A percentile compares a stretch with the other conserved stretches of the same genome.
Evolutionary conservation across 2,888 invertebrate species (phyloP).

Genomic region (Chrysodeixis includens): DNA sequence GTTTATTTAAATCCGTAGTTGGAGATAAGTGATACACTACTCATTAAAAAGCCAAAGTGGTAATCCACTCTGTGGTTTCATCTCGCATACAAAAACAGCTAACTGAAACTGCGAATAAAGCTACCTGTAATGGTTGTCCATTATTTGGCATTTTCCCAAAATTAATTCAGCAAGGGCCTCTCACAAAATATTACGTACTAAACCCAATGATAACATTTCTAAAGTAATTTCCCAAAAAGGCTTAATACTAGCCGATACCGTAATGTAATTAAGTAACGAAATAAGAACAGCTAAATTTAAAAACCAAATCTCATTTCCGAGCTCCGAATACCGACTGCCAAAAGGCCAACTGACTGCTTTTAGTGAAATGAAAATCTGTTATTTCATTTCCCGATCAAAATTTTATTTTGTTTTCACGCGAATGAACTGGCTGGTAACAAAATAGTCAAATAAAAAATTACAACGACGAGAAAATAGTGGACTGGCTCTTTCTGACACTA

Average conservation of each 20-base stretch:
- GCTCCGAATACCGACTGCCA: slow-evolving; percentile 21
- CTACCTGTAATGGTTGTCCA: background rate
- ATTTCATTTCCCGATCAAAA: slow-evolving; percentile 18
- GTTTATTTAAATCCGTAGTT: no score
- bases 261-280: slow-evolving; percentile 21
- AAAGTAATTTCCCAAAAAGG: background rate
- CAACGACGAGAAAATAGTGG: background rate
- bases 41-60: no score
- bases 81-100: no score
- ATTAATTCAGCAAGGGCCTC: background rate
- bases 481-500: no score
- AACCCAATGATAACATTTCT: background rate
- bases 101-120: no score
- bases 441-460: background rate
- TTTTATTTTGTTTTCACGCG: background rate
- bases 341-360: slow-evolving; percentile 32
- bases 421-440: background rate
- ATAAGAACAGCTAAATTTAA: slow-evolving; percentile 11
- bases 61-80: no score
- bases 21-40: no score
- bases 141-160: background rate
- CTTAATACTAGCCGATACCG: slow-evolving; percentile 18
- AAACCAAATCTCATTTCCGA: slow-evolving; percentile 29
- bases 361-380: slow-evolving; percentile 40
- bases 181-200: background rate